Base-by-base conservation (phyloP, 2,797 vertebrate genomes). In the Hozukius guyotensis region DNA sequence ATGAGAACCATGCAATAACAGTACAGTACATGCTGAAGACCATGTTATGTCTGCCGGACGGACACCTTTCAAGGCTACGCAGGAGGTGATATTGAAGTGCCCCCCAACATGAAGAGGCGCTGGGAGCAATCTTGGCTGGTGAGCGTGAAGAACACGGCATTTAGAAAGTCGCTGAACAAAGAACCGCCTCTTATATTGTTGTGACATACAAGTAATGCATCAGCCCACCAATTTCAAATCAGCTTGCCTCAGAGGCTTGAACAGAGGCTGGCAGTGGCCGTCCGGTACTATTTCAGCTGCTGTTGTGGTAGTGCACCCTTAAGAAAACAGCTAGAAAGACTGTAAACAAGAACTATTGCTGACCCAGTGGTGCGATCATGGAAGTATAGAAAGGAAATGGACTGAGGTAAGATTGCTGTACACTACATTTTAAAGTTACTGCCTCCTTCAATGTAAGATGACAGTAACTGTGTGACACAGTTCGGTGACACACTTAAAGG, bases 401-500 rank as follows among this genome's bases (percentile, higher is more conserved):
- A 66, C 18, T 52, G 31, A 61, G 7, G 12, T 56, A 42, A 29
- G 24, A 22, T 53, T 62, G 18, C 6, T 20, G 4, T 38, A 11
- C 34, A n/a, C 34, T 31, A 42, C 49, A 7, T 65, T 77, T 72
- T 22, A 59, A 60, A 56, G 8, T 4, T 7, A 59, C 16, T 60
- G 27, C 8, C 31, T 49, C 20, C 16, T 78, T 27, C n/a, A 49
- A 18, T 13, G 46, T 60, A n/a, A 71, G 63, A 78, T 66, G 16
- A 34, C 72, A 75, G 46, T 42, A 55, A 36, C 34, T 36, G 34
- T 36, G 34, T 36, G 34, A 36, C 34, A 36, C 34, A 36, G 34
- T 36, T 36, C 65, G 42, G 57, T 67, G 71, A 67, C 36, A 61
- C 36, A 74, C 62, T 77, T 72, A 36, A 29, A 52, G 36, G 70